Conservation (phyloP, 2,888 invertebrate genomes). For the Andrena chrysosceles region DNA sequence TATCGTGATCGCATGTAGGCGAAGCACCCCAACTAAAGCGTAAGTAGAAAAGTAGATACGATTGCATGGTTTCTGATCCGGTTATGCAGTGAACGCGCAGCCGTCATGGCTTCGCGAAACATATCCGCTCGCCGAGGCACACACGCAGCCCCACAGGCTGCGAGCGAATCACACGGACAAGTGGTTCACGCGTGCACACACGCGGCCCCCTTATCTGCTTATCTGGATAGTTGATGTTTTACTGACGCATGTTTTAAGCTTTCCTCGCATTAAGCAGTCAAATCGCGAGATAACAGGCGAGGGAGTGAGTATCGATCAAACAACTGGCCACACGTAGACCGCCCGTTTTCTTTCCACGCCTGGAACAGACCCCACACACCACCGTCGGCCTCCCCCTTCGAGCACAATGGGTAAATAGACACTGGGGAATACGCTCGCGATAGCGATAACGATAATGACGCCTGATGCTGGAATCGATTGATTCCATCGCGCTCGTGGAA, state of each 20-base stretch:
- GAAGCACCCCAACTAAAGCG: conserved; percentile 82
- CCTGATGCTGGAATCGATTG: conserved; percentile 22
- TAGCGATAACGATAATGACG: conserved; percentile 46
- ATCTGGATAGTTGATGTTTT: conserved; percentile 71
- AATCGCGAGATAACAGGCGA: conserved; percentile 63
- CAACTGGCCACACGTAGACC: conserved; percentile 42
- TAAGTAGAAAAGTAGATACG: conserved; percentile 84
- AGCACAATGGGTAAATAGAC: conserved; percentile 38
- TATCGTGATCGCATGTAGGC: conserved; percentile 73
- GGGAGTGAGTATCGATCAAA: conserved; percentile 67
- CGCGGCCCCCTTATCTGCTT: conserved; percentile 64
- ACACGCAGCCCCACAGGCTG: neutral
- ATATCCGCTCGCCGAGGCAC: conserved; percentile 39
- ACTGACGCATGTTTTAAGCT: conserved; percentile 72
- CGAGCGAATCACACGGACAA: conserved; percentile 20
- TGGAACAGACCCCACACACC: neutral
- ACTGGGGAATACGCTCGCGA: conserved; percentile 43
- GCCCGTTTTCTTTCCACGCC: conserved; percentile 14
- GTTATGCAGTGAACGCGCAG: conserved; percentile 79
- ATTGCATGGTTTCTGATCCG: conserved; percentile 85
- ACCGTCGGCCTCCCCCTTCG: neutral
- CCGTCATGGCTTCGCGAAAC: conserved; percentile 81
- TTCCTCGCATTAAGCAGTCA: conserved; percentile 68
- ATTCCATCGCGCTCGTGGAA: conserved; percentile 11
- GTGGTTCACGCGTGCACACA: conserved; percentile 24